phyloP scores from a whole-genome alignment of 2,113 vertebrate species.

The Mormyrus iriodes region DNA sequence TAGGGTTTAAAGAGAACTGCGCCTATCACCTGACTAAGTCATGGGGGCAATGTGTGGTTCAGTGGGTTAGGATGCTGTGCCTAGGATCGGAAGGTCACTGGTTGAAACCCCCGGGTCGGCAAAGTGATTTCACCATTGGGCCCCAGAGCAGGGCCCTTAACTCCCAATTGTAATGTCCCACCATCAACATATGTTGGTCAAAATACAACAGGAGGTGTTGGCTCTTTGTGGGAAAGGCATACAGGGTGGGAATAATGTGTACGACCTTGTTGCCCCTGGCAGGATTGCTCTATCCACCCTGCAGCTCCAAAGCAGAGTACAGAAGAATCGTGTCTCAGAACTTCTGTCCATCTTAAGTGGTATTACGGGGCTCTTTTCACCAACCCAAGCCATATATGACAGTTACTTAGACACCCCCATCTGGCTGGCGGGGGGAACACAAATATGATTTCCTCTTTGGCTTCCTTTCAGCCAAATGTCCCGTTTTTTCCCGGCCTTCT shows the following conservation, averaged over 20 bases:
- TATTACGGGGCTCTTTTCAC: slow-evolving; percentile 11
- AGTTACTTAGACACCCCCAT: background rate
- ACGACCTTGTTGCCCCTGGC: background rate
- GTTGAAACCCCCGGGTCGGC: background rate
- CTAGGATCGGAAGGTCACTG: background rate
- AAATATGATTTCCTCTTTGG: background rate
- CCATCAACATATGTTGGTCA: background rate
- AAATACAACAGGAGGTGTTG: background rate
- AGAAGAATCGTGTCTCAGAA: background rate
- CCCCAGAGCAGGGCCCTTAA: background rate
- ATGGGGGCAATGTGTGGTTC: background rate
- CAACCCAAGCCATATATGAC: background rate
- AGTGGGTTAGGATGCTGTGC: background rate
- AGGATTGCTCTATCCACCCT: background rate
- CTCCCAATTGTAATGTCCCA: background rate
- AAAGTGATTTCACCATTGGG: background rate
- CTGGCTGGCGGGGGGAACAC: background rate
- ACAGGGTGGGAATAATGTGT: background rate
- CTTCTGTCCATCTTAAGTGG: slow-evolving; percentile 11
- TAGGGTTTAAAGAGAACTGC: background rate
- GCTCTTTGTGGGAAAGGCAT: background rate
- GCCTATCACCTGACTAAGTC: background rate
- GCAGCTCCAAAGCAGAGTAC: background rate
- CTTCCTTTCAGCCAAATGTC: background rate
- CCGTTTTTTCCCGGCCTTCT: background rate